phyloP scores from a whole-genome alignment of 2,888 invertebrate species.

The Dolichopus griseipennis region DNA sequence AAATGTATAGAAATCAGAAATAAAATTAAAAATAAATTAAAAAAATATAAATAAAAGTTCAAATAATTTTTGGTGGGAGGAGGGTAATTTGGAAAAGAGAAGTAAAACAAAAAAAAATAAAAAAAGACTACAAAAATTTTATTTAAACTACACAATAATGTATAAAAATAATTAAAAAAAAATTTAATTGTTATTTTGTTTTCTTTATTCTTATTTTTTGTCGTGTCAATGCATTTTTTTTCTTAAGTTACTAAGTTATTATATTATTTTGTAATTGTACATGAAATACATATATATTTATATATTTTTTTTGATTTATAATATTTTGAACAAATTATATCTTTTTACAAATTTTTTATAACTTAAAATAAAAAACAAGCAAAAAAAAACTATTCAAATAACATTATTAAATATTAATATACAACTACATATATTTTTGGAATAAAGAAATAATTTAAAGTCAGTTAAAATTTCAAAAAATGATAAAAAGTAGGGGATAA shows the following conservation, averaged over 20 bases:
- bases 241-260: background rate
- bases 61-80: background rate
- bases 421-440: no score
- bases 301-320: no score
- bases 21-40: background rate
- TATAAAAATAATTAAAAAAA: background rate
- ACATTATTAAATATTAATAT: no score
- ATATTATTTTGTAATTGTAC: background rate
- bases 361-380: no score
- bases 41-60: background rate
- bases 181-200: background rate
- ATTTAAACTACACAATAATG: no score
- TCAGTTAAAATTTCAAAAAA: no score
- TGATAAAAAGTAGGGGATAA: no score
- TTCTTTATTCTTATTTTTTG: background rate
- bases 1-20: background rate
- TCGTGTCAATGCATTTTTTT: background rate
- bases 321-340: no score
- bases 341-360: no score
- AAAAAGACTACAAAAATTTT: background rate
- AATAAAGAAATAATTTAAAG: no score
- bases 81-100: background rate
- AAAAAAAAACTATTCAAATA: no score
- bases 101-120: background rate
- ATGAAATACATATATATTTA: background rate